Base-by-base conservation (phyloP, 2,888 invertebrate species). In the Drosophila paracracens region DNA sequence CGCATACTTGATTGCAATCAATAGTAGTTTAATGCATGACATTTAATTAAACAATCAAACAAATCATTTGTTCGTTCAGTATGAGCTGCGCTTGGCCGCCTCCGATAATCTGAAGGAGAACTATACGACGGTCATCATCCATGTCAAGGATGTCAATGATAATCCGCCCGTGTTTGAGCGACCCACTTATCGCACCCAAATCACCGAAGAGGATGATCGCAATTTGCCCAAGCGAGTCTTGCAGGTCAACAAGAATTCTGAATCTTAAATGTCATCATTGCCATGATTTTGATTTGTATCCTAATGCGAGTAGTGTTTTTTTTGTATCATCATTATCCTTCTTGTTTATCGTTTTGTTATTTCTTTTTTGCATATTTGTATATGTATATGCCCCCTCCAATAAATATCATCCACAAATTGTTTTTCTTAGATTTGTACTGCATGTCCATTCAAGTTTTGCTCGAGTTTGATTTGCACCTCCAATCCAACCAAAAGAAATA, bases 131-230 rank as follows among this genome's bases (percentile, higher is more conserved):
- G 98, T 99, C 82, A 98, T 98, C 92, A 98, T 99, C 92, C 97
- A 98, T 94, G 98, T 99, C 90, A 98, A 98, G 94, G 99, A 99
- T 93, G 98, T 99, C 83, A 99, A 99, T 94, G 99, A 99, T 95
- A 99, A 99, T 94, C 97, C 98, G 52, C 99, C 99, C 4, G 97
- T 98, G 86, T 99, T 99, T 94, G 98, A 98, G 94, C 94, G 98
- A 82, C 98, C 98, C 61, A 98, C 97, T 67, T 98, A 98, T 94
- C 96, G 98, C 92, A 98, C 98, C 60, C 98, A 98, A 94, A 98
- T 98, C 94, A 98, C 98, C 51, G 98, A 98, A 94, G 98, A 98
- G 94, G 98, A 98, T 93, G 98, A 98, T 94, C 95, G 98, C 91
- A 98, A 97, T 94, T 95, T 98, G 90, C 98, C 98, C 82, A 98